Conservation (phyloP, 2,888 invertebrate genomes). For the Masnerella sp. region DNA sequence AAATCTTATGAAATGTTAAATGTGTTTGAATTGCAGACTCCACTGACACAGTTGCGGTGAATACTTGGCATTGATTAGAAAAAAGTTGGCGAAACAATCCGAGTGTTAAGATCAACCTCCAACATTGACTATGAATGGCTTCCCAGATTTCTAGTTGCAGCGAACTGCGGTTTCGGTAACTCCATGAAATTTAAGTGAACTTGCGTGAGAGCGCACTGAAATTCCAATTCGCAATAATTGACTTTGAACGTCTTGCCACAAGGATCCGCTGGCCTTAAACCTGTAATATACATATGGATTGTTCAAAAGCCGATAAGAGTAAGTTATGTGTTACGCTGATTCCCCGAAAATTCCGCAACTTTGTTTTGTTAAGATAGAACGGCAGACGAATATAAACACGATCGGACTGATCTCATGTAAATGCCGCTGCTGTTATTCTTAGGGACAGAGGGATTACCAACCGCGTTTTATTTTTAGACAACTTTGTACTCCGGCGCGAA, state of each 20-base stretch:
- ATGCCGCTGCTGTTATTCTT: background rate
- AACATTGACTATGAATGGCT: constrained; percentile 39
- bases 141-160: constrained; percentile 34
- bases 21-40: background rate
- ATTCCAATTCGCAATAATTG: constrained; percentile 66
- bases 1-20: constrained; percentile 1
- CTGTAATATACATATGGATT: constrained; percentile 62
- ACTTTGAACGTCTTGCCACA: constrained; percentile 62
- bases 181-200: constrained; percentile 61
- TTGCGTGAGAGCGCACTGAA: constrained; percentile 58
- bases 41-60: constrained; percentile 3
- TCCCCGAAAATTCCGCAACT: constrained; percentile 56
- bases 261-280: constrained; percentile 57
- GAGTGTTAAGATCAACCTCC: constrained; percentile 34
- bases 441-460: background rate
- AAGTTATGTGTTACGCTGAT: constrained; percentile 60
- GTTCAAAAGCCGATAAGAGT: constrained; percentile 60
- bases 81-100: constrained; percentile 27
- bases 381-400: constrained; percentile 36
- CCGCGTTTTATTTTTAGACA: background rate
- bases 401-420: constrained; percentile 24
- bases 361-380: constrained; percentile 40
- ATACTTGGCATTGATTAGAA: constrained; percentile 15
- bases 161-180: constrained; percentile 48
- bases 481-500: background rate